These are phyloP conservation scores for Porites evermanni DNA, from an alignment of 92 coral and sea anemone species.

Conservation along the genomic window DNA sequence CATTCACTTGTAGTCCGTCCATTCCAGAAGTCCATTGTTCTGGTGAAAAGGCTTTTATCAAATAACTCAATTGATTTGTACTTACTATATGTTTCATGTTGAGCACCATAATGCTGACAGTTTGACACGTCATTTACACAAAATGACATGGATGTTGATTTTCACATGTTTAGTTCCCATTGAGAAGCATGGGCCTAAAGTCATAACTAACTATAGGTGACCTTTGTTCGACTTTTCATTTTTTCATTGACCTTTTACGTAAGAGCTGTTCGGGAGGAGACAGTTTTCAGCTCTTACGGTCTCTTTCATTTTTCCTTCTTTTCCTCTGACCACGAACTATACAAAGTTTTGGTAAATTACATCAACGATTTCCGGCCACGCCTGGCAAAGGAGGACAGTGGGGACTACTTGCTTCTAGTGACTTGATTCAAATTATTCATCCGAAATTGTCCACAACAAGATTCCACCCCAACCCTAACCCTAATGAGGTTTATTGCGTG, in stretches of 20 bases:
- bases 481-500: no score
- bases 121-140: slow-evolving; percentile 2
- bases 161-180: not conserved
- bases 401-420: not conserved
- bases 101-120: slow-evolving; percentile 3
- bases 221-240: not conserved
- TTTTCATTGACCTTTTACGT: no score
- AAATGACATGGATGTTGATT: slow-evolving; percentile 8
- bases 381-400: not conserved
- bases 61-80: not conserved
- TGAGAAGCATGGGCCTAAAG: not conserved
- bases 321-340: not conserved
- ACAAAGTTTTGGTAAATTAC: not conserved
- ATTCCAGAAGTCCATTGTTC: no score
- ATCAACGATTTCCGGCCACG: not conserved
- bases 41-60: no score
- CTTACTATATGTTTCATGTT: not conserved
- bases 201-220: not conserved
- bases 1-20: no score
- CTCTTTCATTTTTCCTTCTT: not conserved
- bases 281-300: not conserved
- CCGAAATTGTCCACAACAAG: no score
- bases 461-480: no score
- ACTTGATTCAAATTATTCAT: no score
- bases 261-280: not conserved